Evolutionary conservation across 1,140 invertebrate genomes (phyloP), one percentile per base, ranked within the genome.

Genomic region (Rhagoletis pomonella): DNA sequence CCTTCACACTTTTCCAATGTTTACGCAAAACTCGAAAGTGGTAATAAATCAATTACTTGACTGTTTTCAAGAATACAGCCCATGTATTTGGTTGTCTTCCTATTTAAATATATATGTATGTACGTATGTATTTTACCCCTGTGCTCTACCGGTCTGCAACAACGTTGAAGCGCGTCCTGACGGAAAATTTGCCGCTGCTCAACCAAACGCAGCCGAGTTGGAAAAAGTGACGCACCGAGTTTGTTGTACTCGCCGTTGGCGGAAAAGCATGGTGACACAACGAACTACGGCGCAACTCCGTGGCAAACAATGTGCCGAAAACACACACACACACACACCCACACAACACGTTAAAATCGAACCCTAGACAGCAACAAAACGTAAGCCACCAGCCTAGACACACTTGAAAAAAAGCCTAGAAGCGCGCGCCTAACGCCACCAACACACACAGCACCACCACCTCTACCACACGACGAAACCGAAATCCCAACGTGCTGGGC

Each of bases 241-340:
- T 81, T 81, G 73, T 81, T 81, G 47, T 81, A 81, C 17, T 73
- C 39, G n/a, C 47, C 47, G 14, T 19, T 55, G 73, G 73, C 73
- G 7, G 14, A n/a, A 17, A 14, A 81, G 17, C 3, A n/a, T 42
- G 44, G 17, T 29, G 29, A 29, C 29, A 29, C 47, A 47, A 10
- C 39, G 50, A 14, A 81, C 73, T 55, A 81, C 73, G n/a, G 73
- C 73, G 73, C 73, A 81, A 81, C 73, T 81, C 73, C 73, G 73
- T 81, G 19, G 73, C 47, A 47, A 55, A 81, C 47, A 81, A 81
- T 9, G 44, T 81, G 47, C 47, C 5, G 55, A 14, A 50, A n/a
- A 50, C 69, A 29, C 4, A 77, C 19, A 7, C 4, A 55, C 2
- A 55, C 0, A 19, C n/a, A 47, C 17, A 55, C 50, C 4, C 17